A percentile compares a stretch with the other conserved stretches of the same genome.
phyloP scores from a whole-genome alignment of 2,797 vertebrate genomes.

The Triplophysa yarkandensis region DNA sequence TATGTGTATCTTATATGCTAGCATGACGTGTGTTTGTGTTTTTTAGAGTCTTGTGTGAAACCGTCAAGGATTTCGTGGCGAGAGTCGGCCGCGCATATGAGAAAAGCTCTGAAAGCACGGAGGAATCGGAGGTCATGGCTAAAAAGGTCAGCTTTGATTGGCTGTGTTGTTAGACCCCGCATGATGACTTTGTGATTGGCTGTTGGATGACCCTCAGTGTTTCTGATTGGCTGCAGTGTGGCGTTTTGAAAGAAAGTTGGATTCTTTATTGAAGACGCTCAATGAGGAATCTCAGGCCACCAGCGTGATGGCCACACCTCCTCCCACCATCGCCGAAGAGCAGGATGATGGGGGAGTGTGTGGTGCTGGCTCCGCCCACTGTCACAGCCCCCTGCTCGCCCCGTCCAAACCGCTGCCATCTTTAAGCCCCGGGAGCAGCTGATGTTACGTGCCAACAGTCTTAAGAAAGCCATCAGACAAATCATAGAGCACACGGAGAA shows the following conservation, averaged over 20 bases:
- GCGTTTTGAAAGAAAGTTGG: conserved; percentile 93
- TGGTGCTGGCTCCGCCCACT: conserved; percentile 61
- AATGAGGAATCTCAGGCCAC: conserved; percentile 91
- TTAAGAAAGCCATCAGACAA: conserved; percentile 97
- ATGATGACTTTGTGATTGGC: conserved; percentile 30
- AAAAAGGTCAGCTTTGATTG: conserved; percentile 81
- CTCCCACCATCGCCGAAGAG: conserved; percentile 90
- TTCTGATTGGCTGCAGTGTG: conserved; percentile 76
- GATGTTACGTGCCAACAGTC: conserved; percentile 94
- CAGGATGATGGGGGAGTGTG: conserved; percentile 80
- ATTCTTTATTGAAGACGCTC: conserved; percentile 89
- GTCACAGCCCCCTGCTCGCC: conserved; percentile 67
- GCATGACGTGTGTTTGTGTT: conserved; percentile 23
- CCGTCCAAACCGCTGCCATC: conserved; percentile 75
- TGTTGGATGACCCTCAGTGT: background rate
- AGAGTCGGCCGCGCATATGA: conserved; percentile 94
- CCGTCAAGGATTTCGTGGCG: conserved; percentile 97
- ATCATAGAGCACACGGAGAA: conserved; percentile 96
- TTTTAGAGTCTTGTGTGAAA: conserved; percentile 92
- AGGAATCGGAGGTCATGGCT: conserved; percentile 92
- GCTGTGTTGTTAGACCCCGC: background rate
- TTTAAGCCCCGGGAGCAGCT: conserved; percentile 93
- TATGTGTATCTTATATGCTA: conserved; percentile 15
- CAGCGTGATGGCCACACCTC: conserved; percentile 78
- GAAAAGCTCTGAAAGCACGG: conserved; percentile 88